phyloP scores from a whole-genome alignment of 37 sponge, comb jelly and placozoan species.

The Halisarca cf. caerulea region DNA sequence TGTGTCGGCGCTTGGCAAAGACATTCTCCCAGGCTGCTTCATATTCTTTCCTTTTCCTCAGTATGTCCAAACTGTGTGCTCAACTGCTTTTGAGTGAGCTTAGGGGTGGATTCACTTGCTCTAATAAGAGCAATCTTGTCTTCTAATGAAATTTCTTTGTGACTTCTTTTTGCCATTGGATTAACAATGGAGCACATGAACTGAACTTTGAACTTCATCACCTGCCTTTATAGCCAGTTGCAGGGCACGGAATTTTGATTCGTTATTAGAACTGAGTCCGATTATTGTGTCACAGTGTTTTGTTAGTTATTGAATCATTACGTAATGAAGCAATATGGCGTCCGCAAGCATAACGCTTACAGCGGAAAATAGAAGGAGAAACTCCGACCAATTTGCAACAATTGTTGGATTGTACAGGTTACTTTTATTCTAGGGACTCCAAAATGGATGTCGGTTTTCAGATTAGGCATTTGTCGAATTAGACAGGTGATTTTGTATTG shows the following conservation, averaged over 20 bases:
- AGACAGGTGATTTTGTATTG: background rate
- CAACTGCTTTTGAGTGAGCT: background rate
- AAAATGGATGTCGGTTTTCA: background rate
- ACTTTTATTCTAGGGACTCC: background rate
- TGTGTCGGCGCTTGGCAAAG: background rate
- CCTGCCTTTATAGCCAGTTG: too few species aligned
- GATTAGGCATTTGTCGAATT: slow-evolving; percentile 2
- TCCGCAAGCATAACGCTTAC: background rate
- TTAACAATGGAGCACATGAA: background rate
- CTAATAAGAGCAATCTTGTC: background rate
- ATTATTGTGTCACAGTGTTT: too few species aligned
- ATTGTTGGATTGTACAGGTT: background rate
- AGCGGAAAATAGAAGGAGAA: background rate
- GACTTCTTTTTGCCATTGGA: background rate
- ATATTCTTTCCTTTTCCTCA: background rate
- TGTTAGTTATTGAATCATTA: too few species aligned
- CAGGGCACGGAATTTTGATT: too few species aligned
- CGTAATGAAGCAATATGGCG: too few species aligned
- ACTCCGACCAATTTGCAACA: background rate
- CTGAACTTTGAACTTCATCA: too few species aligned
- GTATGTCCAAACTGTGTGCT: slow-evolving; percentile 9
- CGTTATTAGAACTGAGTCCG: too few species aligned
- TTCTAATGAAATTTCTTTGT: slow-evolving; percentile 1
- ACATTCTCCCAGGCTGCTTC: background rate
- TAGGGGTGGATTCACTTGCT: background rate